These are phyloP conservation scores for Corythaixoides concolor DNA, from an alignment of 2,113 vertebrate genomes.

Conservation along the genomic window DNA sequence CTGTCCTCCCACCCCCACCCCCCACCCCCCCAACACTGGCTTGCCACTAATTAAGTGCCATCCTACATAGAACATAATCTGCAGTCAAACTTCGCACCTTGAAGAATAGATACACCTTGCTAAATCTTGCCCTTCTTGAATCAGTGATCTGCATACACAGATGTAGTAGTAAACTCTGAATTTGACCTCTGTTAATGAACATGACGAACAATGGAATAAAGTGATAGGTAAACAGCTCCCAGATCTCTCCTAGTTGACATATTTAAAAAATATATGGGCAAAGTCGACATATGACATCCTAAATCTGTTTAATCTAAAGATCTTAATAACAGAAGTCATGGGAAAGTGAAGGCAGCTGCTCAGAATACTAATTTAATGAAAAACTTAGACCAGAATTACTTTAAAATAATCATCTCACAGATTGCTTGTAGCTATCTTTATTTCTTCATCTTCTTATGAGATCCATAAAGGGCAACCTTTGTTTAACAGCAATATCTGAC, in stretches of 20 bases:
- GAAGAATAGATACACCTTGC: not conserved
- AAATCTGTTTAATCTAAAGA: not conserved
- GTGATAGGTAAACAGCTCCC: not conserved
- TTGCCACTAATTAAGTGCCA: not conserved
- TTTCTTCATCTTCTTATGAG: constrained; percentile 10
- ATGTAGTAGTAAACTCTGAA: not conserved
- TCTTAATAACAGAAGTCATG: not conserved
- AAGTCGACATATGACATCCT: not conserved
- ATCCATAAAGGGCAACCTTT: constrained; percentile 66
- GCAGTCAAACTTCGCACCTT: not conserved
- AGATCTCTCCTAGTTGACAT: not conserved
- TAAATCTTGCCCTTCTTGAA: not conserved
- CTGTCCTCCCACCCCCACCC: no score
- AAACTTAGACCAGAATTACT: not conserved
- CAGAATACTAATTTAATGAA: constrained; percentile 13
- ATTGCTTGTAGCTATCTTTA: not conserved
- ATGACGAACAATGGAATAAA: not conserved
- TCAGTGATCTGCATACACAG: not conserved
- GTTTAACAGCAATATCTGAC: constrained; percentile 69
- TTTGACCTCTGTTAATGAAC: not conserved
- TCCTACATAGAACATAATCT: not conserved
- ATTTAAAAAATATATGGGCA: not conserved
- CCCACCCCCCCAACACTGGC: no score
- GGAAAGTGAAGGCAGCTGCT: not conserved
- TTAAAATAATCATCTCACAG: constrained; percentile 12